Percentiles rank a stretch among this genome's conserved stretches.
Evolutionary conservation across 2,888 invertebrate genomes (phyloP).

Genomic region (Platycheirus albimanus): DNA sequence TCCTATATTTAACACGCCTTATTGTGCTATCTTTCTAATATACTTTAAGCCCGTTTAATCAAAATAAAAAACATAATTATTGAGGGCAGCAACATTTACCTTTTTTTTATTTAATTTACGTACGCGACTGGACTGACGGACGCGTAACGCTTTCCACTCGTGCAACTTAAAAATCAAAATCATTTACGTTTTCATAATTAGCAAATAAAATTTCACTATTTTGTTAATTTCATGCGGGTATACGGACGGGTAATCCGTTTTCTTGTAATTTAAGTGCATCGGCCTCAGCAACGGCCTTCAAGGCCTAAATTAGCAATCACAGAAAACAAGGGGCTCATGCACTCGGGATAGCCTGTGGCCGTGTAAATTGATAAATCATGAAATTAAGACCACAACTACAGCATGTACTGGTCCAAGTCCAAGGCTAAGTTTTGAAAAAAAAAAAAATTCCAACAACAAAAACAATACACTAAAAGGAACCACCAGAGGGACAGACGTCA

Average conservation of each 20-base stretch:
- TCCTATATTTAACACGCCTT: conserved; percentile 23
- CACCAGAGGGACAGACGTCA: neutral
- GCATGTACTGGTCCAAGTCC: conserved; percentile 28
- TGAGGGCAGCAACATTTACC: conserved; percentile 43
- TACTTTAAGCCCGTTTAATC: too few species aligned
- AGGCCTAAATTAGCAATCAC: conserved; percentile 40
- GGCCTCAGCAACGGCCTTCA: conserved; percentile 51
- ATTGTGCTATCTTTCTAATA: neutral
- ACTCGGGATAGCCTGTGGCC: conserved; percentile 5
- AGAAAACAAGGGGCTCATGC: conserved; percentile 4
- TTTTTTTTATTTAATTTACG: conserved; percentile 52
- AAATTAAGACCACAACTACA: conserved; percentile 52
- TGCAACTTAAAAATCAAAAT: conserved; percentile 22
- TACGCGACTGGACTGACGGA: conserved; percentile 30
- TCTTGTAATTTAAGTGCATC: conserved; percentile 35
- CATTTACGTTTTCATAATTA: conserved; percentile 29
- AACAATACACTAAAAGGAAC: conserved; percentile 32
- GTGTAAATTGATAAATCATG: conserved; percentile 50
- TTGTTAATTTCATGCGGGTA: conserved; percentile 18
- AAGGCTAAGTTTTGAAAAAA: conserved; percentile 3
- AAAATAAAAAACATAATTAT: neutral
- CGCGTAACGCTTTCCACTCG: conserved; percentile 58
- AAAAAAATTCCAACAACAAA: neutral
- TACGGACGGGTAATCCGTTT: conserved; percentile 1
- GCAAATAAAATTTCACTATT: conserved; percentile 41